Evolutionary conservation across 2,888 invertebrate species (phyloP).

Genomic region (Patella caerulea): DNA sequence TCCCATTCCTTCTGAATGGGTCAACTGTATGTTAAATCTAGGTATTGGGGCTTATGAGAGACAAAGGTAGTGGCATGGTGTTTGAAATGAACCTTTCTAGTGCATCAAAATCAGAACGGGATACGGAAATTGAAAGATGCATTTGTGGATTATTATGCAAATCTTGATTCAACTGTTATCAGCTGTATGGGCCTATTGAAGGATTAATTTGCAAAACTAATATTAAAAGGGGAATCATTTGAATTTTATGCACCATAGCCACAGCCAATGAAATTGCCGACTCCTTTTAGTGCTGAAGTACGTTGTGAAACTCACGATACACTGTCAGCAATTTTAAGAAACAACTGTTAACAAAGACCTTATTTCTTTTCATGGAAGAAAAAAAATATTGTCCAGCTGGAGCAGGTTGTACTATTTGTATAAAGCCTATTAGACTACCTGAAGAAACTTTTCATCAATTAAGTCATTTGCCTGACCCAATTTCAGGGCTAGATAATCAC

Average conservation of each 20-base stretch:
- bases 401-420: not conserved
- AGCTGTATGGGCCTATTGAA: not conserved
- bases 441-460: not conserved
- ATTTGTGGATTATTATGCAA: not conserved
- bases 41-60: too few relatives aligned
- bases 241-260: not conserved
- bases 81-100: not conserved
- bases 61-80: not conserved
- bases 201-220: not conserved
- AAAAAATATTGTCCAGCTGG: not conserved
- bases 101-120: not conserved
- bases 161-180: not conserved
- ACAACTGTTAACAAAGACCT: not conserved
- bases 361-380: not conserved
- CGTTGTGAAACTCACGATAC: not conserved
- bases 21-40: too few relatives aligned
- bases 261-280: not conserved
- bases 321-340: not conserved
- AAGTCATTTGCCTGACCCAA: not conserved
- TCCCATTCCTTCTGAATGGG: too few relatives aligned
- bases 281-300: not conserved
- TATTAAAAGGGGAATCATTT: not conserved
- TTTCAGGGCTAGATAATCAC: not conserved
- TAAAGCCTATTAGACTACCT: not conserved
- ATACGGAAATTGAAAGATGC: not conserved